Base-by-base conservation (phyloP, 2,888 invertebrate species). In the Neelides folsomi region DNA sequence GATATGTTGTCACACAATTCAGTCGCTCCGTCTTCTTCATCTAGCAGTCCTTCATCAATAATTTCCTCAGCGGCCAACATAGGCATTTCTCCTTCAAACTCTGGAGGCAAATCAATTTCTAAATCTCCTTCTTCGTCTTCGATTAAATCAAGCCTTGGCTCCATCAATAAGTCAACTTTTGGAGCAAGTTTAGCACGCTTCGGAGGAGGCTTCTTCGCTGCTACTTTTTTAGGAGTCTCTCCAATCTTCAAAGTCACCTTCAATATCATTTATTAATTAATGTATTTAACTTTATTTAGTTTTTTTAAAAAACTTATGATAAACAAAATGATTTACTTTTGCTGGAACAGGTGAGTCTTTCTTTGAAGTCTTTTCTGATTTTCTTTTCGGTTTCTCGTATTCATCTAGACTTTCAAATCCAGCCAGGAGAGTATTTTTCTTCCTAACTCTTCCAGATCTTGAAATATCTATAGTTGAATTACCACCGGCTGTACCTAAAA, bases 351-450 rank as follows among this genome's bases (percentile, higher is more conserved):
- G 27, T 27, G 27, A 27, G 7, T 27, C 27, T 27, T 27, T 27
- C 34, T 55, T 54, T 27, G 55, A 43, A 2, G 39, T 42, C 34
- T 49, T 55, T n/a, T 53, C 54, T 34, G 48, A 37, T 38, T 58
- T 71, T 37, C 46, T 13, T 47, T 58, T 71, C 62, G 38, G 40
- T 41, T 54, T 56, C 59, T 83, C 86, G 47, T 85, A 79, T 67
- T 88, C 90, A 68, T 92, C 93, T 0, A 86, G 84, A 0, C 87
- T 87, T 69, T 88, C 87, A 72, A 92, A 94, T 70, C 92, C 94
- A 72, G 88, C 80, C 41, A 95, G 75, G 69, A 94, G 92, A 0
- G 92, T 90, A 15, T 92, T 93, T 71, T 93, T 94, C 73, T 94
- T 94, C 51, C 93, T 75, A 0, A 93, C 88, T 52, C 90, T 76